Percentiles rank a stretch among this genome's conserved stretches.
Conservation (phyloP, 2,797 vertebrate species). For the Tokudaia muenninki region DNA sequence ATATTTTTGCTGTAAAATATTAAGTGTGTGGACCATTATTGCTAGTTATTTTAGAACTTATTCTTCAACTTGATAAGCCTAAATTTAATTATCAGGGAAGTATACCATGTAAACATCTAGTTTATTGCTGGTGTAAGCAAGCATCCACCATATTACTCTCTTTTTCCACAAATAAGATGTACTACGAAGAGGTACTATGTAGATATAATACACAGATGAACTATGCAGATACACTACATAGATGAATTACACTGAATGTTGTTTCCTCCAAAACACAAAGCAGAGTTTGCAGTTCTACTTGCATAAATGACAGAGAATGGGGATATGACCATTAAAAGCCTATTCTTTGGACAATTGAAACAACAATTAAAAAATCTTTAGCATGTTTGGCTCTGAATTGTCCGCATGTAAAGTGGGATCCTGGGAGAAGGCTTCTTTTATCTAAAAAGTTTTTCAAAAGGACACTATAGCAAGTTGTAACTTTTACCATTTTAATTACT, state of each 20-base stretch:
- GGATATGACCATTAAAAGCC: background rate
- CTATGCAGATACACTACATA: background rate
- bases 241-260: background rate
- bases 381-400: background rate
- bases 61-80: background rate
- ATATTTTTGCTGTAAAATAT: background rate
- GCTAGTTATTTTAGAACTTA: constrained; percentile 10
- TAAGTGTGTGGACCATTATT: background rate
- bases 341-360: background rate
- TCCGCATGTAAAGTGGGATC: constrained; percentile 4
- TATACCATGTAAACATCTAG: background rate
- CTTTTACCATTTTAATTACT: background rate
- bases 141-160: background rate
- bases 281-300: background rate
- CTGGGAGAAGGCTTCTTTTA: background rate
- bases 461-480: background rate
- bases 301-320: background rate
- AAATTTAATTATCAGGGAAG: background rate
- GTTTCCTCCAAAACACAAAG: background rate
- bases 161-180: background rate
- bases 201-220: background rate
- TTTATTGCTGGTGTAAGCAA: background rate
- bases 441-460: constrained; percentile 19
- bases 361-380: background rate
- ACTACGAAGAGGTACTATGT: background rate